These are phyloP conservation scores for Tachysurus vachellii DNA, from an alignment of 2,113 vertebrate species.

Conservation along the genomic window DNA sequence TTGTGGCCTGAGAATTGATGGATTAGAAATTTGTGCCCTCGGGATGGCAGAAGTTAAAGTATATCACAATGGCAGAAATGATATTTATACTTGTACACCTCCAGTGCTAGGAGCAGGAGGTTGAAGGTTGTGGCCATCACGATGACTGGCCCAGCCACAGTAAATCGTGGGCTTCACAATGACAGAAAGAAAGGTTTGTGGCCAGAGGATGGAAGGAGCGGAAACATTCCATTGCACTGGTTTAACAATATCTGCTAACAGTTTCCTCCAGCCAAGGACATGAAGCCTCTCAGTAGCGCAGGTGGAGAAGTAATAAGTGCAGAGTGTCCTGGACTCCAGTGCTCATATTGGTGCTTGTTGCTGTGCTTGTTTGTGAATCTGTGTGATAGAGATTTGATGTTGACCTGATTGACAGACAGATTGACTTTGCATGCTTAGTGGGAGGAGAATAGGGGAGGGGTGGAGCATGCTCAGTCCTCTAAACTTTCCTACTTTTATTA, in stretches of 20 bases:
- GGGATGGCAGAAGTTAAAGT: not conserved
- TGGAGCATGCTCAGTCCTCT: slow-evolving; percentile 21
- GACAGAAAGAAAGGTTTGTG: not conserved
- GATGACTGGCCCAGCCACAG: not conserved
- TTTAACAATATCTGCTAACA: not conserved
- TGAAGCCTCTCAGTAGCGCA: not conserved
- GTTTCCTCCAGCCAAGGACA: not conserved
- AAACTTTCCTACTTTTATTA: slow-evolving; percentile 65
- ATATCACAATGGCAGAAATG: not conserved
- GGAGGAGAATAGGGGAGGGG: not conserved
- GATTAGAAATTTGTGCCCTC: not conserved
- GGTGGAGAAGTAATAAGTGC: not conserved
- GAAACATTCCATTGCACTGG: not conserved
- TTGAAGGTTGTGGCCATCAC: not conserved
- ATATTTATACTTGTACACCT: not conserved
- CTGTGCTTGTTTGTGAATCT: not conserved
- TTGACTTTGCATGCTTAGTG: slow-evolving; percentile 6
- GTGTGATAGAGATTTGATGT: not conserved
- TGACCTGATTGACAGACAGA: slow-evolving; percentile 28
- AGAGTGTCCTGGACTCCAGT: not conserved
- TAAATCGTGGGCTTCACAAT: not conserved
- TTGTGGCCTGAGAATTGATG: not conserved
- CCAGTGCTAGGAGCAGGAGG: not conserved
- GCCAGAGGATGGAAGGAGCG: not conserved
- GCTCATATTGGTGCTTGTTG: not conserved